Evolutionary conservation across 2,113 vertebrate genomes (phyloP).

Genomic region (Ornithorhynchus anatinus): DNA sequence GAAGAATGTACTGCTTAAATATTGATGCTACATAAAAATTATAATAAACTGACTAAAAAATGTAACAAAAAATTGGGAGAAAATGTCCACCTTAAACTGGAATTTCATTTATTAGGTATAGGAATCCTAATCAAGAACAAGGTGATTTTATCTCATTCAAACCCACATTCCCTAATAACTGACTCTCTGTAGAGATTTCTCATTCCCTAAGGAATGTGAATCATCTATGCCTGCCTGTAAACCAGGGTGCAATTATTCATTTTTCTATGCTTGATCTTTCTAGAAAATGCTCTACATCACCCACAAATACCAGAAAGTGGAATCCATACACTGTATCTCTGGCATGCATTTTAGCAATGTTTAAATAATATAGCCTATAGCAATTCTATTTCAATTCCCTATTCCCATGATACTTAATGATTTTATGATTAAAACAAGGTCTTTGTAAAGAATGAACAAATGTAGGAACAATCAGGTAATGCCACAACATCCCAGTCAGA

Average conservation of each 20-base stretch:
- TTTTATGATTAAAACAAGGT: not conserved
- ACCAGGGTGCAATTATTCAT: not conserved
- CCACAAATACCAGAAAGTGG: not conserved
- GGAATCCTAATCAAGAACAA: not conserved
- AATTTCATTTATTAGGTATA: not conserved
- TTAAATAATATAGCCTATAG: not conserved
- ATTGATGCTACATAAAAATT: not conserved
- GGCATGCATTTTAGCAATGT: constrained; percentile 5
- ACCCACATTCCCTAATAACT: not conserved
- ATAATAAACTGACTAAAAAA: not conserved
- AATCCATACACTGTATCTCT: not conserved
- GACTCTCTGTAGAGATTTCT: constrained; percentile 22
- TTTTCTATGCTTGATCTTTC: constrained; percentile 19
- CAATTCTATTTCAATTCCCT: not conserved
- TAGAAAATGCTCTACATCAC: constrained; percentile 6
- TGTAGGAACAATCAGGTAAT: not conserved
- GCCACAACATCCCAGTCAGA: not conserved
- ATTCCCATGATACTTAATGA: not conserved
- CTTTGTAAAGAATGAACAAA: not conserved
- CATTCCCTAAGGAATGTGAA: constrained; percentile 14
- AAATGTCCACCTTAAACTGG: not conserved
- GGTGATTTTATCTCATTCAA: not conserved
- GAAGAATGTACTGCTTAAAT: not conserved
- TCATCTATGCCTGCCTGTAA: not conserved
- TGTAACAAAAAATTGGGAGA: not conserved